Evolutionary conservation across 2,888 invertebrate genomes (phyloP), one percentile per base, ranked within the genome.

Genomic region (Geotrupes spiniger): DNA sequence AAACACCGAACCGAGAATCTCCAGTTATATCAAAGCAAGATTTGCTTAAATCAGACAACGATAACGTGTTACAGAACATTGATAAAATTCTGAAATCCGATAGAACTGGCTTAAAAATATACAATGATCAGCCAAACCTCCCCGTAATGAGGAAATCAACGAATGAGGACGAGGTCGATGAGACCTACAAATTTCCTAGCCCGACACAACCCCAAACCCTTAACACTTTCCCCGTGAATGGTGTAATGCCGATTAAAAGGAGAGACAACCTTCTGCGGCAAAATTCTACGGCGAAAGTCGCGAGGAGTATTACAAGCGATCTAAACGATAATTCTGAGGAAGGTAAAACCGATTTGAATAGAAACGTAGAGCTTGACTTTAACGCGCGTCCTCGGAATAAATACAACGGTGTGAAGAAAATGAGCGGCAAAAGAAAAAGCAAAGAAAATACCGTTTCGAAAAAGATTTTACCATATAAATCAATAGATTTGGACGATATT

Each of bases 31-130:
- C 27, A n/a, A 49, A 37, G 31, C 45, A 50, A 31, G 50, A 50
- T 2, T 45, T 50, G 2, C 29, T 50, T 2, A 41, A 28, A 15
- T 36, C 33, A 26, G 50, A 50, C 12, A 36, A 27, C 37, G 50
- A 50, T 33, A 37, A 50, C 14, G 40, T 50, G 11, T 29, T 50
- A 29, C 45, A 45, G 21, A 50, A 50, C 29, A 50, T 50, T 4
- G 50, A 50, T 14, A 44, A 40, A 5, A 38, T 50, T 2, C 8
- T 50, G 11, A 50, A 50, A 33, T 39, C 50, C 4, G 50, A 50
- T 15, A 41, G 50, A 17, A 37, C 37, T 14, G 50, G 50, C 10
- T 28, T 50, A 12, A 43, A 45, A 14, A 40, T 49, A 31, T 50
- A 28, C 36, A 33, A 16, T 11, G 40, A 28, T 5, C 12, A 14